Evolutionary conservation across 2,797 vertebrate genomes (phyloP), one percentile per base, ranked within the genome.

Genomic region (Melanotaenia nigrans): DNA sequence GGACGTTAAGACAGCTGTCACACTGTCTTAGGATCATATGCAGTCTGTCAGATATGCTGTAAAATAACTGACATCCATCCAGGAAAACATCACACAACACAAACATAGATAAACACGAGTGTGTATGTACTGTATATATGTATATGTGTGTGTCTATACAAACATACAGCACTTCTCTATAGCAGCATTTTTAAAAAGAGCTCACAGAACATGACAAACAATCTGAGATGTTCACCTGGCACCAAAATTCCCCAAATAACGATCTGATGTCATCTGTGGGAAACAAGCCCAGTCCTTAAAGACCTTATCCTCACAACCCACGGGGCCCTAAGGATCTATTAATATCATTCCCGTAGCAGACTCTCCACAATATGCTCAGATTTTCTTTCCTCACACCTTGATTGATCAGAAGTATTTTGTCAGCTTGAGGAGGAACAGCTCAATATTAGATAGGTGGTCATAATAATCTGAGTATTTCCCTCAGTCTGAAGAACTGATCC

Each of bases 1-100:
- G 84, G 75, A 82, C 75, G 83, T 88, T 86, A 89, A 88, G 51
- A 84, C 84, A 88, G 85, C 90, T 89, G 90, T 94, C 93, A 93
- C 42, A 71, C 88, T 89, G 76, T 92, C 92, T 95, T 88, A 94
- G 83, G 90, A 91, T 94, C 93, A 94, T 94, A 93, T 94, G 92
- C 79, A 92, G 88, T 71, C 87, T 92, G 90, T 93, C 89, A 91
- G 90, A 91, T 83, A 88, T 66, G 61, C 61, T 85, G 73, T 74
- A 87, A 88, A 85, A 64, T 76, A 88, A 85, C 81, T 88, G 87
- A 85, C 82, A 90, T 78, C 68, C 65, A 78, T 83, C 65, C 65
- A 71, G 22, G 49, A 33, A 77, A 77, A 76, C 65, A 77, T 42
- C 56, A 68, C 66, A 74, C 35, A n/a, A 9, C 57, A 74, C 35